Evolutionary conservation across 2,888 invertebrate species (phyloP), one percentile per base, ranked within the genome.

Genomic region (Nasonovia ribisnigri): DNA sequence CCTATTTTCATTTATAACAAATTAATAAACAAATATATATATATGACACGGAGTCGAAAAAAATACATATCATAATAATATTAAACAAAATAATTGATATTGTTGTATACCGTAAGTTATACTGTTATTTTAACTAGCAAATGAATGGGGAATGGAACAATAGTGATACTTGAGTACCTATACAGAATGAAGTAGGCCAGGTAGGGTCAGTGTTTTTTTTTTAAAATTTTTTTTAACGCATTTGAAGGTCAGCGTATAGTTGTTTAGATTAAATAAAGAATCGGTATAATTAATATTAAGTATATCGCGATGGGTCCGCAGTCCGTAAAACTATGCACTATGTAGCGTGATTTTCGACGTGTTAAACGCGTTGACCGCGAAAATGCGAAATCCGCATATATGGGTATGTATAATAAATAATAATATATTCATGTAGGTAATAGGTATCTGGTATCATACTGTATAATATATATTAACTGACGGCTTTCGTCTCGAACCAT

Each of bases 401-500:
- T 11, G 10, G 20, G 57, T 60, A n/a, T 8, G 16, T 77, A 24
- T 20, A 42, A 46, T 20, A 1, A 46, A 13, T 86, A 4, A 86
- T 67, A n/a, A 8, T 36, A n/a, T 67, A n/a, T n/a, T n/a, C 16
- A 13, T 60, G 11, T 29, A n/a, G 67, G 4, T 3, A 67, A n/a
- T n/a, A 4, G n/a, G 4, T 16, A 16, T 46, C 3, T 5, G 46
- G 6, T 3, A 5, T 46, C 3, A 46, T 3, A 46, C 4, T 46
- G 6, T 16, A 51, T 51, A 48, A 6, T 48, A 51, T 16, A n/a
- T 51, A 51, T 54, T 24, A 86, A 46, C 43, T 57, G 57, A 54
- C 91, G 24, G 54, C 36, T 84, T 91, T 84, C 84, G 84, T 91
- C n/a, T 57, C 84, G 24, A 54, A 43, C n/a, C 43, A 84, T 91